Percentiles rank a stretch among this genome's conserved stretches.
phyloP scores from a whole-genome alignment of 2,888 invertebrate species.

The Mycalesis mineus region DNA sequence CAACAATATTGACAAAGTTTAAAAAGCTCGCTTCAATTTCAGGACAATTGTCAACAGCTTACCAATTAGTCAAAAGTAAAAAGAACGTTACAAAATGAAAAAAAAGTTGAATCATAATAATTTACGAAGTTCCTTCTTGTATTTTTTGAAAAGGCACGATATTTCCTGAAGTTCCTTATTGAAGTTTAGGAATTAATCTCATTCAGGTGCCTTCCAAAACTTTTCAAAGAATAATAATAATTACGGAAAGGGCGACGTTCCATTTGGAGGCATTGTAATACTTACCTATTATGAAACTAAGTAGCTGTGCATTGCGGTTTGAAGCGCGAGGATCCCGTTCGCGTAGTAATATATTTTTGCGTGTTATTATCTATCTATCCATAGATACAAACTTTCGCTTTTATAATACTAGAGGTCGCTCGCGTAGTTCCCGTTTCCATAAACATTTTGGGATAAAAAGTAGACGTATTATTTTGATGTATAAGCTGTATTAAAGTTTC shows the following conservation, averaged over 20 bases:
- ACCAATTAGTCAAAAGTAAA: not conserved
- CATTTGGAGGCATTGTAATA: not conserved
- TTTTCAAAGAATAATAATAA: not conserved
- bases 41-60: not conserved
- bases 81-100: not conserved
- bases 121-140: not conserved
- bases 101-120: slow-evolving; percentile 1
- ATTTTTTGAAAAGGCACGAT: not conserved
- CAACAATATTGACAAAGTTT: not conserved
- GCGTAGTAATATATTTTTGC: no score
- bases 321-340: no score
- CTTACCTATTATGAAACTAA: not conserved
- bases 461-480: no score
- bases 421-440: no score
- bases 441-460: no score
- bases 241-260: not conserved
- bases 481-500: no score
- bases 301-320: no score
- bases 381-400: no score
- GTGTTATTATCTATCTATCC: no score
- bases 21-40: not conserved
- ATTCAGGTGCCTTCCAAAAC: slow-evolving; percentile 3
- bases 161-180: not conserved
- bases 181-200: slow-evolving; percentile 3
- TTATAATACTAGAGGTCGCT: no score